Evolutionary conservation across 2,888 invertebrate species (phyloP).

Genomic region (Caenorhabditis angaria): DNA sequence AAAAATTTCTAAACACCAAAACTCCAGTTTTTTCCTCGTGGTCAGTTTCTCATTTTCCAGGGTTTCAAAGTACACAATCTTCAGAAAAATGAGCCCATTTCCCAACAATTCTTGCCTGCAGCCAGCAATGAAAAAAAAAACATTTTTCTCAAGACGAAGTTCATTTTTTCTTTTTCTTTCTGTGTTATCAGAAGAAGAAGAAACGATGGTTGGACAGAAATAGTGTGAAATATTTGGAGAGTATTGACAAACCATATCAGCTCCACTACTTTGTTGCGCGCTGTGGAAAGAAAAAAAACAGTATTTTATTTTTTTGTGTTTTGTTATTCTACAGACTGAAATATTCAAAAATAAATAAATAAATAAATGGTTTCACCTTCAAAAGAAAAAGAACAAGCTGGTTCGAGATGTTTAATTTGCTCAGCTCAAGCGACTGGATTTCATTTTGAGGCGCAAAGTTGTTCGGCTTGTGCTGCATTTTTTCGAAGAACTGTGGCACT

Average conservation of each 20-base stretch:
- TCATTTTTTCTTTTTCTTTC: no score
- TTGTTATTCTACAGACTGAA: not conserved
- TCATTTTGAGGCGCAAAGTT: slow-evolving; percentile 69
- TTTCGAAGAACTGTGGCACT: slow-evolving; percentile 66
- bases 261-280: slow-evolving; percentile 42
- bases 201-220: not conserved
- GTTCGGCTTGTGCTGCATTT: slow-evolving; percentile 68
- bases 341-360: not conserved
- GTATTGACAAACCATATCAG: slow-evolving; percentile 19
- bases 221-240: not conserved
- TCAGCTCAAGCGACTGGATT: slow-evolving; percentile 70
- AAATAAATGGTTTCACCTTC: no score
- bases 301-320: not conserved
- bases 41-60: no score
- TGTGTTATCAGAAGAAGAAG: not conserved
- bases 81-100: no score
- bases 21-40: no score
- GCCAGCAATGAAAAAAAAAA: no score
- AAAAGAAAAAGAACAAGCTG: not conserved
- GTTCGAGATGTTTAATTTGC: slow-evolving; percentile 51
- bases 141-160: no score
- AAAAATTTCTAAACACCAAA: no score
- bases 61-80: no score
- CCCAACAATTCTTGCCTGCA: no score
- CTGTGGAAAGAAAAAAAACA: not conserved